A percentile compares a stretch with the other conserved stretches of the same genome.
Evolutionary conservation across 1,140 invertebrate species (phyloP).

Genomic region (Heterodera carotae): DNA sequence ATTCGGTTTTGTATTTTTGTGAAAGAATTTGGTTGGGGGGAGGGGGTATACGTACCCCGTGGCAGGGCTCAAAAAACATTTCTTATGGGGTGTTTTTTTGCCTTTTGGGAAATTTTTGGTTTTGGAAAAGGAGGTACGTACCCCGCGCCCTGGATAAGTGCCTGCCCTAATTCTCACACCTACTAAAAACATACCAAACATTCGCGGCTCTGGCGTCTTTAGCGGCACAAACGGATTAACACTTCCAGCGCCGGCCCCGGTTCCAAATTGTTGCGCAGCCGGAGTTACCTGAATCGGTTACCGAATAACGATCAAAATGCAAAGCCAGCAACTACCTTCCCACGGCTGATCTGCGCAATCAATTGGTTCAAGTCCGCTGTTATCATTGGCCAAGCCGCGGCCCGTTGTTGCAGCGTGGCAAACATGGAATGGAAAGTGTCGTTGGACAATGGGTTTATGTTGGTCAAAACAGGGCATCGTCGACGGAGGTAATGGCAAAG

Average conservation of each 20-base stretch:
- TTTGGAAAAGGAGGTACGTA: too few species aligned
- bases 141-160: too few species aligned
- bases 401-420: constrained; percentile 38
- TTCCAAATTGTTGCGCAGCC: not conserved
- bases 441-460: constrained; percentile 32
- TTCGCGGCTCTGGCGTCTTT: not conserved
- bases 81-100: too few species aligned
- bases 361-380: constrained; percentile 38
- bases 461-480: constrained; percentile 34
- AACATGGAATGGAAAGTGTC: constrained; percentile 53
- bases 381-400: constrained; percentile 36
- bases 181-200: too few species aligned
- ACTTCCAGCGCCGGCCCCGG: not conserved
- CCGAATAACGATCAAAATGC: not conserved
- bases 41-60: too few species aligned
- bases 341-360: constrained; percentile 35
- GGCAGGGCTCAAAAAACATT: too few species aligned
- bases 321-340: constrained; percentile 11
- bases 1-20: too few species aligned
- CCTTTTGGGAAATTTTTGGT: too few species aligned
- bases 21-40: too few species aligned
- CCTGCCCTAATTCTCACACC: too few species aligned
- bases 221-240: not conserved
- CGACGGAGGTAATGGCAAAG: constrained; percentile 44
- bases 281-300: not conserved